phyloP scores from a whole-genome alignment of 2,888 invertebrate species.

The Aleiodes testaceus region DNA sequence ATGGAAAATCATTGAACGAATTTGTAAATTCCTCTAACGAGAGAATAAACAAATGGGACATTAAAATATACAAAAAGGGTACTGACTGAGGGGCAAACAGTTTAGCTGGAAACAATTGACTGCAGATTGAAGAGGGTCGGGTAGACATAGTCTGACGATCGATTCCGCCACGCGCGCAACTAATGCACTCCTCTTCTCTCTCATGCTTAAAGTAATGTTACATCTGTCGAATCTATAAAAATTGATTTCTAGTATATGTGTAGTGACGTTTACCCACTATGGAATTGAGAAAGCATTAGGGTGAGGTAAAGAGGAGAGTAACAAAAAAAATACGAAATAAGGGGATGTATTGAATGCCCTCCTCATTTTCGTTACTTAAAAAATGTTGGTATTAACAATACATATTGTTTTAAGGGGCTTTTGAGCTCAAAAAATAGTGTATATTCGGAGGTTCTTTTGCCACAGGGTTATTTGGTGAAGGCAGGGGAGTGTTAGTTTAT shows the following conservation, averaged over 20 bases:
- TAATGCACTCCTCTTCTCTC: conserved; percentile 61
- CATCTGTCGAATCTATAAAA: conserved; percentile 69
- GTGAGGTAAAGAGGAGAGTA: conserved; percentile 37
- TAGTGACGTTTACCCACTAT: conserved; percentile 7
- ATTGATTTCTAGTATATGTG: conserved; percentile 62
- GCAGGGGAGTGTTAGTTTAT: no score
- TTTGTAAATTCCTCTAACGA: conserved; percentile 41
- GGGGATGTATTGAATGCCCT: conserved; percentile 4
- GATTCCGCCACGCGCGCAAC: conserved; percentile 41
- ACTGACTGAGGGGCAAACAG: conserved; percentile 73
- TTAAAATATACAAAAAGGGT: conserved; percentile 61
- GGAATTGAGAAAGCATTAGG: conserved; percentile 32
- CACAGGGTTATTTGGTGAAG: conserved; percentile 9
- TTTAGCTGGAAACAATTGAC: conserved; percentile 74
- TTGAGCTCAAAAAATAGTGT: not conserved
- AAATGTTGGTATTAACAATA: conserved; percentile 21
- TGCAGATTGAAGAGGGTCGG: conserved; percentile 72
- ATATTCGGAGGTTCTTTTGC: not conserved
- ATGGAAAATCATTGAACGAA: conserved; percentile 31
- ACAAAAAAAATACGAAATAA: not conserved
- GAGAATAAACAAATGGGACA: conserved; percentile 34
- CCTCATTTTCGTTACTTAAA: conserved; percentile 20
- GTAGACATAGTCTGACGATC: conserved; percentile 53
- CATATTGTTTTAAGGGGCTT: not conserved
- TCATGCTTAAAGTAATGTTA: conserved; percentile 64